Evolutionary conservation across 2,113 vertebrate species (phyloP), one percentile per base, ranked within the genome.

Genomic region (Sigmodon hispidus): DNA sequence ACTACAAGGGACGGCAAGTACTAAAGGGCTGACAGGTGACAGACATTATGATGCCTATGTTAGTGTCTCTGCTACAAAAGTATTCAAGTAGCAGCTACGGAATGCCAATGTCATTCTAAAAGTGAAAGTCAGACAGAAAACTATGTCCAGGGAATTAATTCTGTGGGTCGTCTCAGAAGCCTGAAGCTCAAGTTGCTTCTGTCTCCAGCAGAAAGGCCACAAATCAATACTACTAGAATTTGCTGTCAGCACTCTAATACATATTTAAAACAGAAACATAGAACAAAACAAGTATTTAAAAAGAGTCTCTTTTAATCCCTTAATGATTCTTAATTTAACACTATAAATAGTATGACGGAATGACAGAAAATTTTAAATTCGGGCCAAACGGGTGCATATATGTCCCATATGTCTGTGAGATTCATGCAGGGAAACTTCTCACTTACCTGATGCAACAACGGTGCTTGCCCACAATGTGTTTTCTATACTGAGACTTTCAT

Each of bases 391-490:
- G 57, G 10, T 31, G 7, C 69, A 13, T 19, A 7, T 11, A 4
- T 7, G 19, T 22, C 17, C 4, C 24, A 40, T 13, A 43, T 36
- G 1, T 11, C 9, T 0, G 3, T 40, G n/a, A 34, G 55, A 69
- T 1, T 21, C 13, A 24, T 1, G 15, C 26, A 67, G 17, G 8
- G 85, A 93, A 80, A 52, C 24, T 34, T 13, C 70, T 85, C 67
- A 95, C 98, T 98, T 91, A 99, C 99, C 99, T 77, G 99, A 99
- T 24, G 99, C 99, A 31, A 99, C 99, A 57, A 99, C 98, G 0
- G 99, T 99, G 98, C 99, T 99, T 70, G 99, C 99, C 99, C 99
- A 99, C 63, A 99, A 98, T 0, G 99, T 99, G 97, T 99, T 99
- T 94, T 99, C 99, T 97, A 99, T 99, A 94, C 99, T 99, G 72